These are phyloP conservation scores for Siphamia tubifer DNA, from an alignment of 2,113 vertebrate species.

Conservation along the genomic window DNA sequence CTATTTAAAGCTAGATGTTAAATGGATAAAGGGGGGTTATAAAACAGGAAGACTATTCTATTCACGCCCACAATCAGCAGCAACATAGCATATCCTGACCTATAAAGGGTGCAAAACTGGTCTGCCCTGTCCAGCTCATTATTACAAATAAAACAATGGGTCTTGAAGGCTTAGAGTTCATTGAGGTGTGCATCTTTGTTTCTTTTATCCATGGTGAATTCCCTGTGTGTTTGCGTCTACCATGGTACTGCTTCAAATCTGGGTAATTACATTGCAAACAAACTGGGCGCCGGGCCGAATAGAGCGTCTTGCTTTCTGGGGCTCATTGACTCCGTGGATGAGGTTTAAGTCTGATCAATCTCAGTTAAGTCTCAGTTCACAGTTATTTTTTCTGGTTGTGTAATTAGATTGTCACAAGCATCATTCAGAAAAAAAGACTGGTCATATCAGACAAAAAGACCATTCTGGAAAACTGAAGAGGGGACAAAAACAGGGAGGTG, in stretches of 20 bases:
- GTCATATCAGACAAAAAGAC: conserved; percentile 13
- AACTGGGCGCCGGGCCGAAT: conserved; percentile 19
- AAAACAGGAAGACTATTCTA: not conserved
- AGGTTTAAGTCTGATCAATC: conserved; percentile 50
- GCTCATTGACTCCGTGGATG: conserved; percentile 49
- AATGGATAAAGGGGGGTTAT: conserved; percentile 10
- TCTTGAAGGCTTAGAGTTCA: not conserved
- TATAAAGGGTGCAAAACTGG: not conserved
- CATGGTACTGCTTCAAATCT: conserved; percentile 42
- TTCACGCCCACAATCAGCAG: not conserved
- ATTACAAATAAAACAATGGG: conserved; percentile 18
- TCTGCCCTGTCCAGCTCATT: conserved; percentile 18
- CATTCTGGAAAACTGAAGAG: not conserved
- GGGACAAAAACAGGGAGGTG: not conserved
- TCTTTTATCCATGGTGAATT: conserved; percentile 45
- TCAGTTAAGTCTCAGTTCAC: conserved; percentile 38
- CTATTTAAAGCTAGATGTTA: conserved; percentile 36
- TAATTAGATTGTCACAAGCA: conserved; percentile 46
- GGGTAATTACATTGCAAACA: conserved; percentile 72
- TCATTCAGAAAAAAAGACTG: conserved; percentile 33
- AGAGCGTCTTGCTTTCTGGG: conserved; percentile 30
- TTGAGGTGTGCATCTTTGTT: conserved; percentile 37
- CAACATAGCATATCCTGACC: not conserved
- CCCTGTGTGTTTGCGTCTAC: conserved; percentile 26
- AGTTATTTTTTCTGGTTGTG: conserved; percentile 28